These are phyloP conservation scores for Dallia pectoralis DNA, from an alignment of 2,797 vertebrate genomes.

Conservation along the genomic window DNA sequence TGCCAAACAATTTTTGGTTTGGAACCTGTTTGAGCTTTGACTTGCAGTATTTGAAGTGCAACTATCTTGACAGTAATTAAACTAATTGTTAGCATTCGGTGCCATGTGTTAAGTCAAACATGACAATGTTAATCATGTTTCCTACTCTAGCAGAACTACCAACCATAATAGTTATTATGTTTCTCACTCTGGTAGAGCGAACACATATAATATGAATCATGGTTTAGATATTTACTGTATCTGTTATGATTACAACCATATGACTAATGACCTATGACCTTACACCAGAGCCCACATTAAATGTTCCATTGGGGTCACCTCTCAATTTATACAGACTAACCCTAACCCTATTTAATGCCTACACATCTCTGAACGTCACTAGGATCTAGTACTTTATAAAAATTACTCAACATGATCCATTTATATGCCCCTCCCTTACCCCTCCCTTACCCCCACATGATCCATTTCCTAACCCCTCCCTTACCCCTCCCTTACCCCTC, in stretches of 20 bases:
- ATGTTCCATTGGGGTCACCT: not conserved
- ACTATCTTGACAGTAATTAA: conserved; percentile 37
- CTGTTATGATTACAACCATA: not conserved
- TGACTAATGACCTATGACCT: not conserved
- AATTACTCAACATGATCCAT: not conserved
- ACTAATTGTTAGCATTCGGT: not conserved
- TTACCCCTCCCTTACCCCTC: no score
- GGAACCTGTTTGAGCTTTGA: conserved; percentile 40
- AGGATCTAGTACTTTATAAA: no score
- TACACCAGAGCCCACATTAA: not conserved
- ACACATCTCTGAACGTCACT: no score
- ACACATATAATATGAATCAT: not conserved
- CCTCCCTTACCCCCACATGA: conserved; percentile 24
- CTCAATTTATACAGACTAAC: no score
- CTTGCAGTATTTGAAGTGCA: conserved; percentile 55
- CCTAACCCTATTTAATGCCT: no score
- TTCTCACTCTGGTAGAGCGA: not conserved
- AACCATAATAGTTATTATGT: no score
- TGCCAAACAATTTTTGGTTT: conserved; percentile 28
- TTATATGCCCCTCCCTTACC: no score
- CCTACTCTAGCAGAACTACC: no score
- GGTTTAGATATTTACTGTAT: not conserved
- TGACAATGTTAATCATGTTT: no score
- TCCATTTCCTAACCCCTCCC: not conserved
- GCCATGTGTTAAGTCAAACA: no score